phyloP scores from a whole-genome alignment of 2,888 invertebrate genomes.

The Drosophila siamana region DNA sequence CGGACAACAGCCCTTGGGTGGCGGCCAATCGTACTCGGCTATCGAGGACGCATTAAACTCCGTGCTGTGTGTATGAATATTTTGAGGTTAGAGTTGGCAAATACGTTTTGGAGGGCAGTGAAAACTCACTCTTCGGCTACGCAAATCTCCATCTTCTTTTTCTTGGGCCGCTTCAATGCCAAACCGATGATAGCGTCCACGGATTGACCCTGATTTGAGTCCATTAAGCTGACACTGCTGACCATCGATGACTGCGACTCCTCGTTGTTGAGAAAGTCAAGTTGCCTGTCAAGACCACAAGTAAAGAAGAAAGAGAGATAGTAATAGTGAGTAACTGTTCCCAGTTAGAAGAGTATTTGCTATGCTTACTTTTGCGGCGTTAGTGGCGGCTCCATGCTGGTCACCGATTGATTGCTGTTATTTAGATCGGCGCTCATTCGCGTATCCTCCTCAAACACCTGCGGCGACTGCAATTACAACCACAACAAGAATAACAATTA shows the following conservation, averaged over 20 bases:
- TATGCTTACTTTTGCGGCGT: conserved; percentile 75
- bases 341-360: not conserved
- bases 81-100: not conserved
- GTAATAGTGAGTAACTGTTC: not conserved
- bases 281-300: conserved; percentile 31
- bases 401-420: conserved; percentile 69
- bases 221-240: conserved; percentile 87
- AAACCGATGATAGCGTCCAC: conserved; percentile 66
- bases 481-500: not conserved
- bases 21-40: conserved; percentile 97
- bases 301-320: not conserved
- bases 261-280: conserved; percentile 85
- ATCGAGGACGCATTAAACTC: conserved; percentile 93
- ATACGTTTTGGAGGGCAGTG: not conserved
- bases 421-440: conserved; percentile 90
- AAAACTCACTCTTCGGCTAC: conserved; percentile 85
- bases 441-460: conserved; percentile 90
- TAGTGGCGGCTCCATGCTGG: conserved; percentile 71
- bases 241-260: conserved; percentile 94
- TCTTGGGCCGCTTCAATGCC: conserved; percentile 85
- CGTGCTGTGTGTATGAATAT: conserved; percentile 78
- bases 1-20: conserved; percentile 86
- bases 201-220: conserved; percentile 78
- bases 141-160: conserved; percentile 86
- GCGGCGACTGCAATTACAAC: conserved; percentile 83